These are phyloP conservation scores for Cryptus armator DNA, from an alignment of 2,888 invertebrate genomes.

Conservation along the genomic window DNA sequence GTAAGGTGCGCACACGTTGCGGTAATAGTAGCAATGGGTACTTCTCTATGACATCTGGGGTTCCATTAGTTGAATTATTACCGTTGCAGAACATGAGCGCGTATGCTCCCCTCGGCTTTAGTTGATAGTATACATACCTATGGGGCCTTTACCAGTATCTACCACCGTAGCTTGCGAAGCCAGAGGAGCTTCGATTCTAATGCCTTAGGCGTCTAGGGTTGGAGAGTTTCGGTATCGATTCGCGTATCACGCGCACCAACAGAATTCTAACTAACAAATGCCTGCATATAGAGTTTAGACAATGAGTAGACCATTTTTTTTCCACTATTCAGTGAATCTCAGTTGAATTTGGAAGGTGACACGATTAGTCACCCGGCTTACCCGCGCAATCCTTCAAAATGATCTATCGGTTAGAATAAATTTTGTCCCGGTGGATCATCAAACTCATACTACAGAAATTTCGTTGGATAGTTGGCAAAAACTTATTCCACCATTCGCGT, in stretches of 20 bases:
- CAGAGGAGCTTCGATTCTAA: conserved; percentile 46
- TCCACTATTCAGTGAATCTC: not conserved
- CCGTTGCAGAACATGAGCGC: conserved; percentile 59
- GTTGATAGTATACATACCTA: conserved; percentile 11
- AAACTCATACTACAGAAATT: conserved; percentile 14
- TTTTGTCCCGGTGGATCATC: conserved; percentile 11
- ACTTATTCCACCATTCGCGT: not conserved
- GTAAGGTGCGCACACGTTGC: conserved; percentile 8
- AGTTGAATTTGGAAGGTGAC: not conserved
- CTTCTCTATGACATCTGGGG: conserved; percentile 65
- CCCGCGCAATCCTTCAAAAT: not conserved
- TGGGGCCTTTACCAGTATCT: not conserved
- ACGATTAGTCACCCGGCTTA: conserved; percentile 30
- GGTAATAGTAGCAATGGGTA: conserved; percentile 27
- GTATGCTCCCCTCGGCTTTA: conserved; percentile 29
- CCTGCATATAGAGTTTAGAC: not conserved
- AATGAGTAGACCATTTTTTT: conserved; percentile 17
- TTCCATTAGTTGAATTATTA: conserved; percentile 73
- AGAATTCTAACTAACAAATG: not conserved
- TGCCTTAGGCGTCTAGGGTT: conserved; percentile 29
- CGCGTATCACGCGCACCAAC: not conserved
- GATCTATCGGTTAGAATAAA: conserved; percentile 24
- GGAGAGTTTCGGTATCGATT: conserved; percentile 40
- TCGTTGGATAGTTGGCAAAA: not conserved
- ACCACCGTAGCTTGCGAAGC: conserved; percentile 16